These are phyloP conservation scores for Coelopa pilipes DNA, from an alignment of 2,888 invertebrate genomes.

Conservation along the genomic window DNA sequence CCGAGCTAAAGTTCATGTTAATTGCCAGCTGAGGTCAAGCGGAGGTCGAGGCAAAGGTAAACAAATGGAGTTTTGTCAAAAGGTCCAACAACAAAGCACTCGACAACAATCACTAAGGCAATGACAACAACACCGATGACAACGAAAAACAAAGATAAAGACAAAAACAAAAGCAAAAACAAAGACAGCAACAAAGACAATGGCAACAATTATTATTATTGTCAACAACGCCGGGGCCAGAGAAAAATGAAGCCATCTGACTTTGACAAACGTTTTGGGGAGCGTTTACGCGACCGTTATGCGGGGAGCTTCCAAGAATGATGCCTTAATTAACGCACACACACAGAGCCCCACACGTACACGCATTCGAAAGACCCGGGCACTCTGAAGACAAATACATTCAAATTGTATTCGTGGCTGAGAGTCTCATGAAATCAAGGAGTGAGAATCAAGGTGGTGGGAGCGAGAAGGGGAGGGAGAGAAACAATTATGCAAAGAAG, in stretches of 20 bases:
- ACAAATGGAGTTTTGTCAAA: not conserved
- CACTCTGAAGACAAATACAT: too few relatives aligned
- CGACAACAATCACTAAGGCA: not conserved
- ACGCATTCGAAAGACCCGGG: too few relatives aligned
- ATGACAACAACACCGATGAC: too few relatives aligned
- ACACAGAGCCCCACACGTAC: not conserved
- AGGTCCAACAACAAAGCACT: not conserved
- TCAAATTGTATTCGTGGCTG: too few relatives aligned
- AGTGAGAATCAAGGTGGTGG: too few relatives aligned
- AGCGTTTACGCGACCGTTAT: not conserved
- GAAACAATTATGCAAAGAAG: too few relatives aligned
- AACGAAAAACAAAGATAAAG: too few relatives aligned
- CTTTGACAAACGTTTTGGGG: not conserved
- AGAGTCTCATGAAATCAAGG: too few relatives aligned
- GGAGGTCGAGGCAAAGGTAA: slow-evolving; percentile 1
- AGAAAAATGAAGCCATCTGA: not conserved
- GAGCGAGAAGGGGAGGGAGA: too few relatives aligned
- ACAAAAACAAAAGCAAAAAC: not conserved
- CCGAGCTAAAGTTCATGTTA: slow-evolving; percentile 1
- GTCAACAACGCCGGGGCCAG: not conserved
- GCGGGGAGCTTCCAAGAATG: not conserved
- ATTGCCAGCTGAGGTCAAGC: slow-evolving; percentile 6
- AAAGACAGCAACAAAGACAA: not conserved
- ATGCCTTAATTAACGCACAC: slow-evolving; percentile 2
- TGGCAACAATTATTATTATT: not conserved